phyloP scores from a whole-genome alignment of 2,113 vertebrate species.

The Rhinopomastus cyanomelas region DNA sequence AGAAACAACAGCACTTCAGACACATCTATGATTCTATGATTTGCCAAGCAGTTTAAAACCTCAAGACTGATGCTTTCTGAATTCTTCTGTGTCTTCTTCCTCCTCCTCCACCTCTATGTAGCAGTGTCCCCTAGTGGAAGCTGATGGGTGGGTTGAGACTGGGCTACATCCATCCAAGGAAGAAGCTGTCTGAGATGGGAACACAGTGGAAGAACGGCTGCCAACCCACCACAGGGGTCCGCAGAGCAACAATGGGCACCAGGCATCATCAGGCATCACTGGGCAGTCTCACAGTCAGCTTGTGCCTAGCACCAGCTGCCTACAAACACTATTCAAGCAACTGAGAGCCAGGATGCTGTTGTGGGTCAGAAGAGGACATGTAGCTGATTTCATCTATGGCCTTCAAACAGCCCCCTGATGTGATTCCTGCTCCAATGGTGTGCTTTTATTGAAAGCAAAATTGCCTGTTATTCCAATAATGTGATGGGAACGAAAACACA shows the following conservation, averaged over 20 bases:
- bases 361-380: not conserved
- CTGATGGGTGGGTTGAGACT: not conserved
- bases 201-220: not conserved
- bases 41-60: not conserved
- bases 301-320: not conserved
- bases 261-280: not conserved
- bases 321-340: not conserved
- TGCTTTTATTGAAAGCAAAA: constrained; percentile 24
- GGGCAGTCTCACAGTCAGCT: accelerated
- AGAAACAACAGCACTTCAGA: not conserved
- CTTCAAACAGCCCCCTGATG: not conserved
- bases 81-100: not conserved
- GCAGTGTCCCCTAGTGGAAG: not conserved
- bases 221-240: not conserved
- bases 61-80: no score
- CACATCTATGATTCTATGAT: no score
- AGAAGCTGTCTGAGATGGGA: not conserved
- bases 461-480: not conserved
- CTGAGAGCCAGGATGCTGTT: not conserved
- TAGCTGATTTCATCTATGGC: not conserved
- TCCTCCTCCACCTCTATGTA: not conserved
- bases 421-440: not conserved
- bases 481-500: not conserved
- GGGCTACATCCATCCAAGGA: not conserved
- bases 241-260: not conserved